Evolutionary conservation across 2,113 vertebrate species (phyloP), one percentile per base, ranked within the genome.

Genomic region (Poeciliopsis retropinna): DNA sequence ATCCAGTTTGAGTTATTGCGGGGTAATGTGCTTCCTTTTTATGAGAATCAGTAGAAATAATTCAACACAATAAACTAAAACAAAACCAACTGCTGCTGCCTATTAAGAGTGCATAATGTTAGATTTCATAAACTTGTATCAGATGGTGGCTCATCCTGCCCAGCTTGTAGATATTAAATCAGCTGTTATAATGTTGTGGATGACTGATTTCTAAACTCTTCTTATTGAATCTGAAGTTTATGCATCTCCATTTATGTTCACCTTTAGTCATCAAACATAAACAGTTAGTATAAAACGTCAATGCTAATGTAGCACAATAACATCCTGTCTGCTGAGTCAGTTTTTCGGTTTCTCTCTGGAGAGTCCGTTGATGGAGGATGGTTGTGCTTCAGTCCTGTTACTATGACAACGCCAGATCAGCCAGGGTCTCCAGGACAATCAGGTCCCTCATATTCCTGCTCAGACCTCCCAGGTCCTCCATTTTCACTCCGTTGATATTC

Each of bases 221-320:
- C 71, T 81, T 79, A 83, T 9, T 57, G 63, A 76, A 37, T 80
- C 75, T 78, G 54, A 79, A 83, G 32, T 78, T 79, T 61, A 76
- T 73, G 73, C 7, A 4, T 72, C 54, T 83, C 61, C 54, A 60
- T 81, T 70, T 67, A 70, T 66, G 64, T 68, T 76, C 69, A 73
- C 32, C 54, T 68, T 76, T 69, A 82, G 77, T 84, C 63, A 22
- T 67, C 73, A 65, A 14, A 8, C 34, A 76, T 69, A 41, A 15
- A 54, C 4, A 64, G 60, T 89, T 89, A 87, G 83, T 90, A 67
- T 64, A 80, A 85, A 82, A 78, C 37, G 75, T 84, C 85, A 54
- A 93, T 94, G 94, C 94, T 95, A 94, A 95, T 92, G 91, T 95
- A 95, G 95, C 94, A 95, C 93, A 95, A 89, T 90, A 92, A 85